Conservation (phyloP, 2,888 invertebrate genomes). For the Willowsia nigromaculata region DNA sequence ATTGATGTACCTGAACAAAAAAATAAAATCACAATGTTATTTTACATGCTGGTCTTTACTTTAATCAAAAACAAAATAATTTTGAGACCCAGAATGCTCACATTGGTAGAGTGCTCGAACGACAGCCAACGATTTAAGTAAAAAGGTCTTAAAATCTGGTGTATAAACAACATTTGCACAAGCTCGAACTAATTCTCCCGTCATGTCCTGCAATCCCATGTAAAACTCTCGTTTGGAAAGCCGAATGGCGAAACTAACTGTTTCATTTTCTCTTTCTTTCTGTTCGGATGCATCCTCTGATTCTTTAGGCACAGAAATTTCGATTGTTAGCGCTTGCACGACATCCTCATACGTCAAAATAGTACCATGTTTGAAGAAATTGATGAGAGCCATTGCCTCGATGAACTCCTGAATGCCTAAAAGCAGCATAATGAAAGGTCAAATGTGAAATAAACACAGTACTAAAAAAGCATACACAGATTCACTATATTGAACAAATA, state of each 20-base stretch:
- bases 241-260: constrained; percentile 68
- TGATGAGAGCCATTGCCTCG: constrained; percentile 44
- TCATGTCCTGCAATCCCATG: constrained; percentile 91
- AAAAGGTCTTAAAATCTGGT: not conserved
- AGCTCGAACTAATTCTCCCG: constrained; percentile 94
- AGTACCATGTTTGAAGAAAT: constrained; percentile 32
- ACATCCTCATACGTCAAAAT: constrained; percentile 43
- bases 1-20: constrained; percentile 1
- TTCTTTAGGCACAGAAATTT: not conserved
- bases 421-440: not conserved
- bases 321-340: not conserved
- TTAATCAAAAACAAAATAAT: not conserved
- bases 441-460: no score
- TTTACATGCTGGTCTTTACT: not conserved
- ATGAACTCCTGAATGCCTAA: constrained; percentile 48
- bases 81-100: not conserved
- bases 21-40: no score
- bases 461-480: no score
- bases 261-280: constrained; percentile 78
- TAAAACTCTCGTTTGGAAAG: constrained; percentile 84
- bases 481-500: no score
- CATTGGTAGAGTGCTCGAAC: not conserved
- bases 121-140: constrained; percentile 16
- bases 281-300: not conserved
- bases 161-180: constrained; percentile 84